Percentiles rank a stretch among this genome's conserved stretches.
phyloP scores from a whole-genome alignment of 2,113 vertebrate species.

The Numenius arquata region DNA sequence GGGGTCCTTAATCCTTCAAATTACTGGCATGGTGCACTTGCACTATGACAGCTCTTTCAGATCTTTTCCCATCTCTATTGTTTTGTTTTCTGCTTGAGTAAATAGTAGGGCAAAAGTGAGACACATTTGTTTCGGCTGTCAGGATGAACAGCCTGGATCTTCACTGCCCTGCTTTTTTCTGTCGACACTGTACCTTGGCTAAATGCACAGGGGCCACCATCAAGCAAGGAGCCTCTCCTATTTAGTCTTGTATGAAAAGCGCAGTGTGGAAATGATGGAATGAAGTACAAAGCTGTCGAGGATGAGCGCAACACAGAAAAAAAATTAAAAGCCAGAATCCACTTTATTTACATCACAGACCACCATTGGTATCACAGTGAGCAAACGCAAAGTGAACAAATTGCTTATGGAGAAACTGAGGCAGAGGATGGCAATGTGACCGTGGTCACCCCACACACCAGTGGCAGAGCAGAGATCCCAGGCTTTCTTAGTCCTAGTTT shows the following conservation, averaged over 20 bases:
- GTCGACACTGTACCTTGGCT: background rate
- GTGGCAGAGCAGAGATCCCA: background rate
- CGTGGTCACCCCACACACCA: background rate
- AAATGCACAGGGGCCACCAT: background rate
- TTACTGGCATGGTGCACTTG: constrained; percentile 60
- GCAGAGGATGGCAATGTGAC: background rate
- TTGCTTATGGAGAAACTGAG: background rate
- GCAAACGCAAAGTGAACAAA: background rate
- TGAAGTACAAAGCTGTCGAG: background rate
- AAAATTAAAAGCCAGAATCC: background rate
- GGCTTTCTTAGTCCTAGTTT: background rate
- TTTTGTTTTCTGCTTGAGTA: constrained; percentile 56
- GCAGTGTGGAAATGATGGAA: background rate
- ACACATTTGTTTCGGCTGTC: constrained; percentile 30
- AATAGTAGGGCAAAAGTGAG: constrained; percentile 15
- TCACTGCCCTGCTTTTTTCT: background rate
- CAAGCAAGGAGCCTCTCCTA: background rate
- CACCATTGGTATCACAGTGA: background rate
- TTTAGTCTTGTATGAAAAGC: background rate
- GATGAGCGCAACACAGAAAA: background rate
- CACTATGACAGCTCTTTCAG: constrained; percentile 55
- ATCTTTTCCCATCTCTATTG: constrained; percentile 29
- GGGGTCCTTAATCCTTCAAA: constrained; percentile 64
- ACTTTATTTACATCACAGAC: background rate
- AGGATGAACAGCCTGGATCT: background rate